Evolutionary conservation across 2,113 vertebrate species (phyloP), one percentile per base, ranked within the genome.

Genomic region (Pedionomus torquatus): DNA sequence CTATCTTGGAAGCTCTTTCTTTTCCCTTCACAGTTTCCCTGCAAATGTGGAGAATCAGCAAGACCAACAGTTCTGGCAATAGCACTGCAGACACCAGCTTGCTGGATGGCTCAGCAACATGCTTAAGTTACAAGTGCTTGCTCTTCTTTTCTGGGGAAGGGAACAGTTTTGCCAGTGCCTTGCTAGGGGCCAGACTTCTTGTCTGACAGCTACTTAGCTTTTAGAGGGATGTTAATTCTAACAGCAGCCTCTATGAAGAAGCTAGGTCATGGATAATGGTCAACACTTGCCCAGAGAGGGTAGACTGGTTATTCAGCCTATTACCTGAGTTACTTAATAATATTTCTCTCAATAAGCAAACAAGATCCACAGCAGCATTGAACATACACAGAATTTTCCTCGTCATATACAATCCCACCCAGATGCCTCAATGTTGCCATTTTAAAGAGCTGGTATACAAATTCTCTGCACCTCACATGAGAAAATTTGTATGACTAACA

Each of bases 1-100:
- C 74, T 94, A 58, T 63, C 63, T 92, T 81, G 76, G 68, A 97
- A 93, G 48, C 33, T 78, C 39, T 48, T 96, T 68, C 69, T 87
- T 87, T 82, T 84, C 89, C 61, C 44, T 63, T 68, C 30, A 18
- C 13, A 60, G n/a, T 64, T 49, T 52, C n/a, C 80, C 69, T 93
- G 54, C 61, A 58, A 11, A 21, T 4, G 20, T 37, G 35, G 68
- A 57, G 30, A 26, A 70, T 13, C 7, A 12, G 35, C 1, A 2
- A 71, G 11, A 64, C 2, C 18, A 28, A 30, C 8, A 51, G 57
- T 49, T 41, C 52, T 61, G 41, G 44, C 49, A 64, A 2, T 11
- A 16, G 16, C 54, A 7, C 21, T 33, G 63, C 26, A 28, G 70
- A 41, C 11, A 5, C 28, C 77, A 64, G 19, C 21, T 63, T 6